Percentiles rank a stretch among this genome's conserved stretches.
phyloP scores from a whole-genome alignment of 2,797 vertebrate species.

The Mallotus villosus region DNA sequence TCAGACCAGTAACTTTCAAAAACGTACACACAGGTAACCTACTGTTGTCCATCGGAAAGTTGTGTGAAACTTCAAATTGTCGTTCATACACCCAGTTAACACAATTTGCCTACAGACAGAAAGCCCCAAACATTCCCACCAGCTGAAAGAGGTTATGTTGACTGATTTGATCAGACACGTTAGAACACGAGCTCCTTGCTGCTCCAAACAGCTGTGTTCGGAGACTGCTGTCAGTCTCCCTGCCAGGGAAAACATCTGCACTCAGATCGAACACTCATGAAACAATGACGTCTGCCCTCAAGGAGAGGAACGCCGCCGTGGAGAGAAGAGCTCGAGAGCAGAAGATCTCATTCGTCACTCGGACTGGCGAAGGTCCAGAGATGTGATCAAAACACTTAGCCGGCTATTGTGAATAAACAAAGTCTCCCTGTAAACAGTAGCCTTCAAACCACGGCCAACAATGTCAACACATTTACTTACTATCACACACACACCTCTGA shows the following conservation, averaged over 20 bases:
- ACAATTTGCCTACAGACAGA: not conserved
- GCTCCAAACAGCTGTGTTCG: constrained; percentile 15
- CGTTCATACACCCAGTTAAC: not conserved
- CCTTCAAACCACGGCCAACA: not conserved
- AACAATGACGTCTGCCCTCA: not conserved
- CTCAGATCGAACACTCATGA: not conserved
- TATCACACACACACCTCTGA: not conserved
- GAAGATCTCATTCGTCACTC: not conserved
- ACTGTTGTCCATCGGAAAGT: not conserved
- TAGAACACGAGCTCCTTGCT: not conserved
- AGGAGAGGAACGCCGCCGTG: not conserved
- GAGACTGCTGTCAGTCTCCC: not conserved
- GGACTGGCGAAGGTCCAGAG: not conserved
- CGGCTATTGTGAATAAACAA: not conserved
- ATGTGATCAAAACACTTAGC: not conserved
- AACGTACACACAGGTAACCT: too few relatives aligned
- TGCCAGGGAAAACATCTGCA: constrained; percentile 1
- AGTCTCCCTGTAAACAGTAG: not conserved
- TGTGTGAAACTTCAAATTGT: not conserved
- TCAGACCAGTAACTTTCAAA: too few relatives aligned
- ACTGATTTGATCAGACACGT: constrained; percentile 16
- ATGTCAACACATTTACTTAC: not conserved
- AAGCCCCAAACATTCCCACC: not conserved
- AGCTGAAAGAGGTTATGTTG: not conserved
- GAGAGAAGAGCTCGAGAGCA: not conserved